A percentile compares a stretch with the other conserved stretches of the same genome.
Conservation (phyloP, 2,888 invertebrate species). For the Aphidoletes aphidimyza region DNA sequence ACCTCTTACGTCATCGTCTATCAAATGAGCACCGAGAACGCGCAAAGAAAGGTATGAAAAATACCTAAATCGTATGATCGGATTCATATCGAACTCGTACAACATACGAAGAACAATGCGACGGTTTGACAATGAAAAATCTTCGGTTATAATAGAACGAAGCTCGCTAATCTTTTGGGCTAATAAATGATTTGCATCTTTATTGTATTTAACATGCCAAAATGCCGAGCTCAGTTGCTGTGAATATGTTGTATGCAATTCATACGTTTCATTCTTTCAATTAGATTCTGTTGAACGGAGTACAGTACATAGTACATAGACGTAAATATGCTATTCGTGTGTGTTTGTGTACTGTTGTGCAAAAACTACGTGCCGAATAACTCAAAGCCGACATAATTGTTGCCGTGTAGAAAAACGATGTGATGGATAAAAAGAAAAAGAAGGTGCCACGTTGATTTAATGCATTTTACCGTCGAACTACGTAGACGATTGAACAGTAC, state of each 20-base stretch:
- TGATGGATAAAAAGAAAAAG: conserved; percentile 15
- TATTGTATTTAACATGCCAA: conserved; percentile 48
- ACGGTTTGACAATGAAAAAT: conserved; percentile 30
- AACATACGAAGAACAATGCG: background rate
- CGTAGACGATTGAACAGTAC: conserved; percentile 19
- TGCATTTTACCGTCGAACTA: conserved; percentile 24
- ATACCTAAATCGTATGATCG: conserved; percentile 34
- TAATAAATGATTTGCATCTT: conserved; percentile 53
- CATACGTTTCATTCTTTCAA: conserved; percentile 19
- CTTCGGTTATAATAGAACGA: background rate
- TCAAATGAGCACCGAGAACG: background rate
- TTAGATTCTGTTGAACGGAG: conserved; percentile 41
- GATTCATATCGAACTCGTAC: conserved; percentile 35
- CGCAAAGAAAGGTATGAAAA: background rate
- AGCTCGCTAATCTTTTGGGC: conserved; percentile 43
- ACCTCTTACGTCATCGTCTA: conserved; percentile 34
- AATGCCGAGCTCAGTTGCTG: conserved; percentile 5
- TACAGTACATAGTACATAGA: too few relatives aligned
- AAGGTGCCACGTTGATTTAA: conserved; percentile 45
- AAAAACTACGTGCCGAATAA: conserved; percentile 27
- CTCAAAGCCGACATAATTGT: conserved; percentile 5
- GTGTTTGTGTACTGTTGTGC: background rate
- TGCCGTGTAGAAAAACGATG: background rate
- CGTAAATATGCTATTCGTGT: too few relatives aligned
- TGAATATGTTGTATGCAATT: background rate